Evolutionary conservation across 2,797 vertebrate genomes (phyloP).

Genomic region (Megalops cyprinoides): DNA sequence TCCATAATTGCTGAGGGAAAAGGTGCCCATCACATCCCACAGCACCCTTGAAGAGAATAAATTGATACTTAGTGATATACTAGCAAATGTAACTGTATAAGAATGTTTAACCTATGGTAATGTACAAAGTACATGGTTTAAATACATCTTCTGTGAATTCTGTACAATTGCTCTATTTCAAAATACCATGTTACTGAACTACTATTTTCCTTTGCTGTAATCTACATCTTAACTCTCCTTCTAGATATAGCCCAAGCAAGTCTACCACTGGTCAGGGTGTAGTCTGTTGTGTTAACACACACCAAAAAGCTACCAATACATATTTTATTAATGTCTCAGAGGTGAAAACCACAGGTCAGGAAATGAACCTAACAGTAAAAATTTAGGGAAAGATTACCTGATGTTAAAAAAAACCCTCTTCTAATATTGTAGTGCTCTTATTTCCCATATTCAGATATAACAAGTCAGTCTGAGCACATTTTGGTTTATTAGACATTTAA

Average conservation of each 20-base stretch:
- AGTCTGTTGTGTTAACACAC: neutral
- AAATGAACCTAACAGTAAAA: neutral
- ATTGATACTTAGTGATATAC: slow-evolving; percentile 38
- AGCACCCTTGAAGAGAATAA: slow-evolving; percentile 13
- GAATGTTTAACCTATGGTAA: slow-evolving; percentile 33
- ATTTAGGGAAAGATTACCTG: no score
- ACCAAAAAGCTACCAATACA: neutral
- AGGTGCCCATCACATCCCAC: slow-evolving; percentile 17
- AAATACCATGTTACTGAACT: neutral
- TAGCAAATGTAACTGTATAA: slow-evolving; percentile 42
- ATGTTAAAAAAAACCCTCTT: no score
- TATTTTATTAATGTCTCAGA: neutral
- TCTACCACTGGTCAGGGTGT: neutral
- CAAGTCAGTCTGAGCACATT: neutral
- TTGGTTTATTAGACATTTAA: neutral
- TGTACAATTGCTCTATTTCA: neutral
- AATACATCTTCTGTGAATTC: neutral
- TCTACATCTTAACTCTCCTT: neutral
- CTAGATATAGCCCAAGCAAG: neutral
- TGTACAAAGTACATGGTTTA: neutral
- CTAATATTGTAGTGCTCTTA: neutral
- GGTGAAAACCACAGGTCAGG: neutral
- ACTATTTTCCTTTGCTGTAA: neutral
- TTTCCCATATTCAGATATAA: neutral
- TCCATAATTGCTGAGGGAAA: slow-evolving; percentile 41